Base-by-base conservation (phyloP, 2,797 vertebrate genomes). In the Cossypha caffra region DNA sequence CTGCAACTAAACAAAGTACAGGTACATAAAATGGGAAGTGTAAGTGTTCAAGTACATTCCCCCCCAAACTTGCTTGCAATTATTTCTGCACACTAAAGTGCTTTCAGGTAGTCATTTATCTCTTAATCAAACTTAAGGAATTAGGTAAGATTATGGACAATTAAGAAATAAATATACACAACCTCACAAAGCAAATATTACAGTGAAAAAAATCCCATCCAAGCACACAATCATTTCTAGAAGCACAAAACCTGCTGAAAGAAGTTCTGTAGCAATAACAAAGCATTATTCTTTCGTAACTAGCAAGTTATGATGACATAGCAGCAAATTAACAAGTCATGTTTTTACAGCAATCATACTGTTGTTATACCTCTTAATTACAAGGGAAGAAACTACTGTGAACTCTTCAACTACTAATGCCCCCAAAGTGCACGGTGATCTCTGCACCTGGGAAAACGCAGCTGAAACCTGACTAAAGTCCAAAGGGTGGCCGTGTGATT, bases 321-420 rank as follows among this genome's bases (percentile, higher is more conserved):
- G 43, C 21, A 90, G 28, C 51, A 68, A 80, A 78, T 86, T 81
- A 93, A 67, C 57, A 82, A 81, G 45, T 43, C 13, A 29, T 82
- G 88, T 58, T 95, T 86, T 84, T 29, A 92, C 47, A 93, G 69
- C 77, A 88, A 89, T 93, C 43, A 76, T 16, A n/a, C 31, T 28
- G 55, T 18, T 71, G 80, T 74, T 74, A 71, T 3, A 13, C 16
- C 72, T 79, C 59, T 55, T 93, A 89, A 94, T 93, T 91, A 92
- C 86, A 90, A 55, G 57, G 13, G 5, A 82, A 72, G 55, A 91
- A 81, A 59, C 28, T 64, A 78, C 57, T 18, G 40, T 5, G 38
- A 96, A 66, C 82, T 92, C 74, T 75, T 90, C 57, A 88, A 68
- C 58, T 85, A 38, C 19, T 75, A 86, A 69, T 73, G 63, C 11